Evolutionary conservation across 1,140 invertebrate species (phyloP).

Genomic region (Vanessa atalanta): DNA sequence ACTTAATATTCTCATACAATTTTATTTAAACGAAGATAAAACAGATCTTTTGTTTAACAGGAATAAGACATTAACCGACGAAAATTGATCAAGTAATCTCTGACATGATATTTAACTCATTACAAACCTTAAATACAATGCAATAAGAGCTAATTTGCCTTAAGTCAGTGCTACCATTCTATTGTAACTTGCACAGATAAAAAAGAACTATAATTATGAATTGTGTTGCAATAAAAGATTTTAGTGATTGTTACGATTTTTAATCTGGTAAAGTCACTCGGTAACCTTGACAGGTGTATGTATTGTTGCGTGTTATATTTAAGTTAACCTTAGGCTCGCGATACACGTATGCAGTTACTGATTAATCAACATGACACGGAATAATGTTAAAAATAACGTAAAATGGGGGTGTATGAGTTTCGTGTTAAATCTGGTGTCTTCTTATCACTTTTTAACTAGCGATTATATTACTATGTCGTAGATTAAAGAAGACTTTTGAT

Average conservation of each 20-base stretch:
- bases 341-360: slow-evolving; percentile 11
- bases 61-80: not conserved
- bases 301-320: slow-evolving; percentile 28
- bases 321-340: slow-evolving; percentile 32
- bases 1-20: not conserved
- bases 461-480: too few species aligned
- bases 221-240: slow-evolving; percentile 38
- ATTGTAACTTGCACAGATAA: slow-evolving; percentile 5
- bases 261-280: slow-evolving; percentile 37
- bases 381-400: not conserved
- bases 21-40: slow-evolving; percentile 10
- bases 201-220: slow-evolving; percentile 22
- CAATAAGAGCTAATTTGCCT: not conserved
- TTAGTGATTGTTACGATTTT: slow-evolving; percentile 38
- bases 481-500: too few species aligned
- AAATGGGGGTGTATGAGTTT: not conserved
- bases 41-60: not conserved
- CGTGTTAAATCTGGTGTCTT: not conserved
- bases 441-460: not conserved
- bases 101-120: not conserved
- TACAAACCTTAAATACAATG: not conserved
- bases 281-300: slow-evolving; percentile 29
- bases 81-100: not conserved
- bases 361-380: not conserved
- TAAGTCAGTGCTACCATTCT: not conserved